Evolutionary conservation across 92 coral and sea anemone genomes (phyloP).

Genomic region (Paramuricea clavata): DNA sequence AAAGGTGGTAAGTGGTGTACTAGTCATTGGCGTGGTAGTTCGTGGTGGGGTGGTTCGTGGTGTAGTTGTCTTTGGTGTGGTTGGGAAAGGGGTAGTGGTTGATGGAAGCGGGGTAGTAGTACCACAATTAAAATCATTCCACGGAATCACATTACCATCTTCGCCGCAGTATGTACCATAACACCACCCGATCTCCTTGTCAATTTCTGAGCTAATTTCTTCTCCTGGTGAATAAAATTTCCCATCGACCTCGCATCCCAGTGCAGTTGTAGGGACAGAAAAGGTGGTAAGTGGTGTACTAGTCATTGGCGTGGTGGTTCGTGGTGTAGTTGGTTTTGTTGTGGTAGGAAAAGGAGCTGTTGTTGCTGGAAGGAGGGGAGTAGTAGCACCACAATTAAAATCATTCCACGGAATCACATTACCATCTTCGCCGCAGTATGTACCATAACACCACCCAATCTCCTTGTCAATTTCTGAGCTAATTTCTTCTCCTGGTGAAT

Average conservation of each 20-base stretch:
- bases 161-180: slow-evolving; percentile 4
- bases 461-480: background rate
- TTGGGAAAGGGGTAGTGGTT: background rate
- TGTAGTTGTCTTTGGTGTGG: too few relatives aligned
- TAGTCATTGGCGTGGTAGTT: background rate
- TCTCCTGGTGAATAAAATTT: background rate
- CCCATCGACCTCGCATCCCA: slow-evolving; percentile 8
- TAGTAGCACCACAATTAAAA: background rate
- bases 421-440: slow-evolving; percentile 2
- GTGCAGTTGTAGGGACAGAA: background rate
- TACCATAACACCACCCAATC: background rate
- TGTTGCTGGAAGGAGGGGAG: background rate
- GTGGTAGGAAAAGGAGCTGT: background rate
- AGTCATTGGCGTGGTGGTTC: background rate
- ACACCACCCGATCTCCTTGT: background rate
- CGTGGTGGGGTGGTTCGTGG: slow-evolving; percentile 11
- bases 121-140: background rate
- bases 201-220: background rate
- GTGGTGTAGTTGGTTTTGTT: too few relatives aligned
- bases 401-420: background rate
- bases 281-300: background rate
- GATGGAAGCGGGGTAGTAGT: background rate
- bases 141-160: background rate
- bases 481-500: background rate
- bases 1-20: background rate